Conservation (phyloP, 1,140 invertebrate species). For the Drosophila quadrilineata region DNA sequence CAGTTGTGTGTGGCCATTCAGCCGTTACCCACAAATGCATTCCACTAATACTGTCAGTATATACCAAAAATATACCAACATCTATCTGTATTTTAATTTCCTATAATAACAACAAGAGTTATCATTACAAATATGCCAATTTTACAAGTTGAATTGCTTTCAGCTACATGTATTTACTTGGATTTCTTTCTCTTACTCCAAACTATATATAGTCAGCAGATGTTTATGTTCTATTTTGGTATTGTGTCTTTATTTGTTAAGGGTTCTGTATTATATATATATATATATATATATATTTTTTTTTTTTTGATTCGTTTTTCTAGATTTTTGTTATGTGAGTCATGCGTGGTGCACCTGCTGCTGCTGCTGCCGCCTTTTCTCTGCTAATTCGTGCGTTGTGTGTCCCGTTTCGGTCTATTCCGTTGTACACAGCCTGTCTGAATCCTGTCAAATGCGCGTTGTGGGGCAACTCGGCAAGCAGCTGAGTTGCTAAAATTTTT, state of each 20-base stretch:
- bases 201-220: conserved; percentile 1
- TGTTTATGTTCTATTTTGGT: conserved; percentile 2
- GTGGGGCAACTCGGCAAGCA: conserved; percentile 29
- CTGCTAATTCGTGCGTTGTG: conserved; percentile 74
- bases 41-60: too few relatives aligned
- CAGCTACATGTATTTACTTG: conserved; percentile 29
- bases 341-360: conserved; percentile 64
- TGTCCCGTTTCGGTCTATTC: conserved; percentile 43
- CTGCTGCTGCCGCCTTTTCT: conserved; percentile 33
- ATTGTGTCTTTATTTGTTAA: conserved; percentile 14
- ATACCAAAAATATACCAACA: too few relatives aligned
- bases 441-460: conserved; percentile 56
- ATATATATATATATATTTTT: not conserved
- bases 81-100: too few relatives aligned
- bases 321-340: conserved; percentile 56
- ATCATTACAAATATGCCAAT: too few relatives aligned
- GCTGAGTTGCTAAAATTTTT: conserved; percentile 41
- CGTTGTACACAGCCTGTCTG: conserved; percentile 47
- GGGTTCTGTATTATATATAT: too few relatives aligned
- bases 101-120: too few relatives aligned
- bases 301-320: conserved; percentile 8
- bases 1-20: conserved; percentile 29
- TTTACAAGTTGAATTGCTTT: too few relatives aligned
- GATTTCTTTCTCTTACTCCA: conserved; percentile 50
- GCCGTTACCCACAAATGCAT: not conserved